Base-by-base conservation (phyloP, 2,113 vertebrate species). In the Dipodomys ordii region DNA sequence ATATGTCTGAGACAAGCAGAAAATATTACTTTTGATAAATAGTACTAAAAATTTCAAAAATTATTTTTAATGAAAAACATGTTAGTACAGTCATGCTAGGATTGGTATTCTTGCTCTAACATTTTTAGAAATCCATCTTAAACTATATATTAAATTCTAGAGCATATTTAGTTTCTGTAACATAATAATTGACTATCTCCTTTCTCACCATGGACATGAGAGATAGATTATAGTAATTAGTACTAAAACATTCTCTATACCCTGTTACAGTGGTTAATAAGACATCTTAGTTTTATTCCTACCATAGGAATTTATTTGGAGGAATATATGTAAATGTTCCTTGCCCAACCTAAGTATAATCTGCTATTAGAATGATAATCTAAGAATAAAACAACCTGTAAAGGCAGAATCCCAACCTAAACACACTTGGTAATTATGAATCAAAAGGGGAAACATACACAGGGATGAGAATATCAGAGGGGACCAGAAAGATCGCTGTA, bases 221-320 rank as follows among this genome's bases (percentile, higher is more conserved):
- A 97, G 90, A 64, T 74, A 28, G 7, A 92, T 83, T 82, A 91
- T 73, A 96, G 77, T 87, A 94, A 96, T 80, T 95, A 94, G 78
- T 92, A 83, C 83, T 83, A 95, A 96, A 94, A 67, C 83, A 82
- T 96, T 46, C 62, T n/a, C 32, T 22, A 88, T 53, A 89, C 86
- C 13, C 74, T 83, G 27, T 68, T 92, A 80, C 19, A 95, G 0
- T 23, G 96, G 82, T 90, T 88, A 87, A 76, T 92, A 22, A n/a
- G 15, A 78, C 67, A 92, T 92, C 53, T 71, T 91, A 86, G 81
- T 82, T 84, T 87, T 96, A 80, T 88, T 15, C 32, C 62, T 91
- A 73, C 35, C 49, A 91, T 28, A n/a, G 67, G 32, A 86, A 62
- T 35, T 88, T 91, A 85, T 68, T 86, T 68, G 19, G 22, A 22